Conservation (phyloP, 2,797 vertebrate genomes). For the Lepidocolaptes lacrymiger region DNA sequence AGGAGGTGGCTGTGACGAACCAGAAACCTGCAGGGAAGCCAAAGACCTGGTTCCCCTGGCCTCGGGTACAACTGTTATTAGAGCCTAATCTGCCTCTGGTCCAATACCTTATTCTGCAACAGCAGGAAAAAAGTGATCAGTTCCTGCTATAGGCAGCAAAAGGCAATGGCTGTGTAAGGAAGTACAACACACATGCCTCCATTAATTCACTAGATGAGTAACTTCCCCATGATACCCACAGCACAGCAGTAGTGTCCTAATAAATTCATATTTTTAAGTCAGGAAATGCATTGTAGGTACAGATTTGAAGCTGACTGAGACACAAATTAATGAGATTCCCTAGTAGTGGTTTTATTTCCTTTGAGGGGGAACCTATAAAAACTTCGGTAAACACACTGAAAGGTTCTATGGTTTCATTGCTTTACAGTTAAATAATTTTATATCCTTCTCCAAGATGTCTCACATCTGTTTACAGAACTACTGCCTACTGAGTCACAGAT, state of each 20-base stretch:
- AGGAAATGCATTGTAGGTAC: constrained; percentile 19
- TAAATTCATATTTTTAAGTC: background rate
- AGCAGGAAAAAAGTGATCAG: background rate
- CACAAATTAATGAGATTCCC: background rate
- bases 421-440: constrained; percentile 23
- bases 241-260: background rate
- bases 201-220: background rate
- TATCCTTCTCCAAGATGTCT: background rate
- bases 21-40: constrained; percentile 6
- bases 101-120: background rate
- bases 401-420: constrained; percentile 23
- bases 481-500: constrained; percentile 1
- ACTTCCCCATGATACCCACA: background rate
- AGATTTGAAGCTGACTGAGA: background rate
- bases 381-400: background rate
- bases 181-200: background rate
- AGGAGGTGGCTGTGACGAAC: background rate
- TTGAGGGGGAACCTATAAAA: background rate
- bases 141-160: background rate
- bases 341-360: constrained; percentile 2
- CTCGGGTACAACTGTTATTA: rapidly evolving
- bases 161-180: background rate
- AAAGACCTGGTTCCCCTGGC: background rate
- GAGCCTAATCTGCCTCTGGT: background rate
- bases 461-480: background rate